Conservation (phyloP, 2,888 invertebrate species). For the Caradrina kadenii region DNA sequence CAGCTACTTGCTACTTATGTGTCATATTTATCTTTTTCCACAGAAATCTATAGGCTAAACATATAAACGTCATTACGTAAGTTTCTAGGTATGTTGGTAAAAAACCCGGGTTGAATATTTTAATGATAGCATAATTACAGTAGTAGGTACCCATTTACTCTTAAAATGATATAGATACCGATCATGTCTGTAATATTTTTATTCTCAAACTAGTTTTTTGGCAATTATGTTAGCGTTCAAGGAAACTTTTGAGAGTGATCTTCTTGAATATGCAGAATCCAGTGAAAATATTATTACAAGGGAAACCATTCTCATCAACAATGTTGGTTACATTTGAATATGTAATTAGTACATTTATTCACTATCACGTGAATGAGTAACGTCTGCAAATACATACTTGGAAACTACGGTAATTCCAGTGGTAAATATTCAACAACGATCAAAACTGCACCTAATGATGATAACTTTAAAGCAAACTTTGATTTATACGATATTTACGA, state of each 20-base stretch:
- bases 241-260: conserved; percentile 2
- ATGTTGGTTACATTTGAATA: conserved; percentile 55
- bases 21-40: conserved; percentile 31
- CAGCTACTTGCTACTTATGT: conserved; percentile 2
- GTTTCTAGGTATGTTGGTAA: conserved; percentile 13
- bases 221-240: not conserved
- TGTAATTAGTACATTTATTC: conserved; percentile 55
- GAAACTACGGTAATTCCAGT: conserved; percentile 29
- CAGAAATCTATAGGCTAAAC: conserved; percentile 6
- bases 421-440: conserved; percentile 15
- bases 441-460: conserved; percentile 29
- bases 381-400: conserved; percentile 42
- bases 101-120: conserved; percentile 28
- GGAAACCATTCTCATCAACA: conserved; percentile 27
- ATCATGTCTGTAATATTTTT: not conserved
- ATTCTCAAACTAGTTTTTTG: not conserved
- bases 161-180: conserved; percentile 10
- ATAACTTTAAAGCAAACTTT: conserved; percentile 25
- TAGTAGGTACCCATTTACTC: conserved; percentile 1
- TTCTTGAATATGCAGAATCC: not conserved
- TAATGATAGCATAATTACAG: conserved; percentile 17
- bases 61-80: not conserved
- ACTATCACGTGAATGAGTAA: conserved; percentile 70
- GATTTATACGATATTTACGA: not conserved
- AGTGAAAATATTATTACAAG: conserved; percentile 22